A percentile compares a stretch with the other conserved stretches of the same genome.
These are phyloP conservation scores for Diloba caeruleocephala DNA, from an alignment of 2,888 invertebrate genomes.

Conservation along the genomic window DNA sequence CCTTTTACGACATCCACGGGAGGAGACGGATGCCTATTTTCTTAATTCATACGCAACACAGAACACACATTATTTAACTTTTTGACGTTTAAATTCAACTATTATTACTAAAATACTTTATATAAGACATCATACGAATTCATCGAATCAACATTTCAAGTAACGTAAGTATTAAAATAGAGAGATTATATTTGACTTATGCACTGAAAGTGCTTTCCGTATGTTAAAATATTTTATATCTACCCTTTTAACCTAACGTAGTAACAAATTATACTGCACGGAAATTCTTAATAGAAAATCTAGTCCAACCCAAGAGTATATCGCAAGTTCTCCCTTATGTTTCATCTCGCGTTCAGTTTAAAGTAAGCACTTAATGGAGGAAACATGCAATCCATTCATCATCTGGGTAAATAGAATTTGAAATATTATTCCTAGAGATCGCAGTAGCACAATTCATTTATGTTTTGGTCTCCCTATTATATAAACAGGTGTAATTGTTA, in stretches of 20 bases:
- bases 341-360: conserved; percentile 30
- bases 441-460: not conserved
- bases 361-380: conserved; percentile 27
- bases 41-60: too few species aligned
- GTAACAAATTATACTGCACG: conserved; percentile 20
- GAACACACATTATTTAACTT: too few species aligned
- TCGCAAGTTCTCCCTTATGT: conserved; percentile 13
- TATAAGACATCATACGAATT: too few species aligned
- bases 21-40: too few species aligned
- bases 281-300: conserved; percentile 33
- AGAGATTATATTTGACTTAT: too few species aligned
- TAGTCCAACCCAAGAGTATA: conserved; percentile 22
- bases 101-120: too few species aligned
- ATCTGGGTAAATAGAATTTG: conserved; percentile 22
- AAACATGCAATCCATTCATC: conserved; percentile 46
- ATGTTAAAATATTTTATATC: conserved; percentile 8
- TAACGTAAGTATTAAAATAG: too few species aligned
- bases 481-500: too few species aligned
- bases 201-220: not conserved
- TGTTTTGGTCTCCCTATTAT: not conserved
- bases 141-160: too few species aligned
- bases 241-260: conserved; percentile 14
- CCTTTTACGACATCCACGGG: too few species aligned
- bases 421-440: conserved; percentile 12
- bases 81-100: too few species aligned